Evolutionary conservation across 2,797 vertebrate genomes (phyloP), one percentile per base, ranked within the genome.

Genomic region (Myotis findleyi): DNA sequence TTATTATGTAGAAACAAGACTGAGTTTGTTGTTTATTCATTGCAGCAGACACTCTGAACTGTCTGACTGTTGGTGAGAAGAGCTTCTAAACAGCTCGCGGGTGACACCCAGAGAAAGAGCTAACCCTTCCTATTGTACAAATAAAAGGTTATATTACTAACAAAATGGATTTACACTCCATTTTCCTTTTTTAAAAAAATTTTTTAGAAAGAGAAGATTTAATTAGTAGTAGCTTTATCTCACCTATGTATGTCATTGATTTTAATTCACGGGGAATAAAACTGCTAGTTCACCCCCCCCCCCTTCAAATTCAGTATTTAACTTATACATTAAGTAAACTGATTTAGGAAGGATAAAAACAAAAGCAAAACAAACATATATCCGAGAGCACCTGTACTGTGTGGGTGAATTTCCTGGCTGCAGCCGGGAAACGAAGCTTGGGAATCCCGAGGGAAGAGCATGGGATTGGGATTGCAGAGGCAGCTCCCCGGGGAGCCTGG

Each of bases 191-290:
- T 47, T 14, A 0, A 47, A 0, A 47, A 44, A 47, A 47, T 5
- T 33, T 41, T 93, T 87, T 53, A 38, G 7, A 93, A 95, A 84
- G 30, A 7, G 23, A 80, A 87, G 20, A 92, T 66, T 93, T 87
- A 92, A 69, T 82, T 81, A 66, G n/a, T 83, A 57, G 76, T 41
- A 51, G 84, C 68, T 92, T 87, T 41, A 55, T 76, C 59, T 93
- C 89, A 20, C 18, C 55, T 86, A 6, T 47, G 20, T 20, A 51
- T 23, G 30, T 25, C 44, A 51, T 27, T 20, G 11, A 44, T 95
- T 84, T 53, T 72, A 66, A 85, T 94, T 66, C 68, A 68, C 4
- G 77, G 18, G 1, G 36, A 51, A 25, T 55, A 53, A 77, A 75
- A 51, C 1, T 18, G 16, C 66, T 83, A 13, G 17, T 12, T 76